Conservation (phyloP, 2,113 vertebrate species). For the Siniperca chuatsi region DNA sequence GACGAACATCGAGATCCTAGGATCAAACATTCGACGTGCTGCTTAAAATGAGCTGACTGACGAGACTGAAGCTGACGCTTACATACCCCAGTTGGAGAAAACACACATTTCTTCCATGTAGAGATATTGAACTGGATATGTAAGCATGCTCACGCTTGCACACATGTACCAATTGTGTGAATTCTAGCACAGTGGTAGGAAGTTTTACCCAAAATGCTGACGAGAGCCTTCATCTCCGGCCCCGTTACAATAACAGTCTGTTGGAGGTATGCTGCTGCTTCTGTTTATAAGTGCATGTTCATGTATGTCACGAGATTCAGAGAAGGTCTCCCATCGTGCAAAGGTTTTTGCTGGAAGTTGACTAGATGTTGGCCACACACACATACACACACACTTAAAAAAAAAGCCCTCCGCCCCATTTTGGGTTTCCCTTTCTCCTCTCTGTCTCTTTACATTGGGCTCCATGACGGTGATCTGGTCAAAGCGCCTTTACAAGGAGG, state of each 20-base stretch:
- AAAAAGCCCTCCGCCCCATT: conserved; percentile 40
- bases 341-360: conserved; percentile 52
- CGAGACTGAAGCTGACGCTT: conserved; percentile 27
- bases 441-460: conserved; percentile 80
- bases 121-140: conserved; percentile 45
- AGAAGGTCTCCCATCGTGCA: conserved; percentile 57
- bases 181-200: conserved; percentile 74
- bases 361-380: conserved; percentile 47
- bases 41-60: conserved; percentile 19
- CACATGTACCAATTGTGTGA: conserved; percentile 72
- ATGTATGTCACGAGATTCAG: conserved; percentile 37
- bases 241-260: conserved; percentile 56
- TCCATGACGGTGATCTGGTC: conserved; percentile 81
- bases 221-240: conserved; percentile 52
- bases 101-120: conserved; percentile 25
- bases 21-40: conserved; percentile 30
- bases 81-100: conserved; percentile 23
- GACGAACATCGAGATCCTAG: neutral
- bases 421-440: conserved; percentile 74
- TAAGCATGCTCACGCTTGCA: conserved; percentile 43
- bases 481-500: conserved; percentile 75
- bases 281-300: conserved; percentile 20
- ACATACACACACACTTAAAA: conserved; percentile 31
- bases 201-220: conserved; percentile 74
- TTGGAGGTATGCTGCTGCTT: conserved; percentile 40